Base-by-base conservation (phyloP, 1,140 invertebrate species). In the Rhopalosiphum padi region DNA sequence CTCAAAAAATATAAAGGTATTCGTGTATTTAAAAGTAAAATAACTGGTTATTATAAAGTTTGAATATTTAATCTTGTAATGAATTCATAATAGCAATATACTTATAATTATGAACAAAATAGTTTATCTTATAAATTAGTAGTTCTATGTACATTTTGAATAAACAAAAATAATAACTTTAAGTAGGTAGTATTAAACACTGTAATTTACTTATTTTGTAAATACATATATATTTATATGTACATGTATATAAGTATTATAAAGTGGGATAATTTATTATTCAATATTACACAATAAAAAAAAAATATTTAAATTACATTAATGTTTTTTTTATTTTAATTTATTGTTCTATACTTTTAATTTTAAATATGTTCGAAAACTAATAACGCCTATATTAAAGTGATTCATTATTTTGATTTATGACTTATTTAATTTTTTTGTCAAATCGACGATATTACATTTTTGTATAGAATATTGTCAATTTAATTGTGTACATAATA, bases 61-160 rank as follows among this genome's bases (percentile, higher is more conserved):
- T 25, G n/a, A 89, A 89, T 89, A 89, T 89, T 55, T 89, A 41
- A 89, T 89, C 86, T 2, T 41, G 22, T 41, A 89, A 21, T 89
- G 37, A 55, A 41, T 89, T 89, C 9, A n/a, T 55, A 41, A 43
- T 35, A 6, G 7, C 43, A 46, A 77, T 77, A 77, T 77, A 85
- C 22, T 86, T 43, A 23, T 41, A 37, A 89, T 41, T 55, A 41
- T 9, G 35, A 89, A 89, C 8, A 89, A 53, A 89, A 37, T n/a
- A 53, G 5, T 55, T 18, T 89, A 53, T 88, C n/a, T 88, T 35
- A 35, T 88, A 21, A 87, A 87, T 89, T 89, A 89, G 22, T 89
- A 89, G 22, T 89, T 35, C 0, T 53, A 37, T 88, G 7, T 22
- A 89, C 41, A 9, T 37, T 37, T 53, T 51, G 22, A 53, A 53